These are phyloP conservation scores for Lithophane semibrunnea DNA, from an alignment of 2,888 invertebrate species.

Conservation along the genomic window DNA sequence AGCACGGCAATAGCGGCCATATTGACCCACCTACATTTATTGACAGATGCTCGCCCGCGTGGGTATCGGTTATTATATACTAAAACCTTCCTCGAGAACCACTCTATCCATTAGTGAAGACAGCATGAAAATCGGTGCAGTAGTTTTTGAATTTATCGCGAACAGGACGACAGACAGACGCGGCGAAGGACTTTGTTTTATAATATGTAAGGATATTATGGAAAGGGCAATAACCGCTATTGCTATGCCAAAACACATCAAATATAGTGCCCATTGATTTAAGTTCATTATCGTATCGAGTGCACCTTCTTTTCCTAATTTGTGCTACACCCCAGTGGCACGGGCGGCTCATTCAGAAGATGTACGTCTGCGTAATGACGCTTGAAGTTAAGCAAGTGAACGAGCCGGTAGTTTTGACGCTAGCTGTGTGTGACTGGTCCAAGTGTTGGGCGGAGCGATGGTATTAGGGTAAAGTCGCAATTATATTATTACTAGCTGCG, in stretches of 20 bases:
- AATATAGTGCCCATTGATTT: background rate
- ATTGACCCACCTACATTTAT: background rate
- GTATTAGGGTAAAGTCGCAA: background rate
- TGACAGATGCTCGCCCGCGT: background rate
- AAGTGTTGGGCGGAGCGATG: background rate
- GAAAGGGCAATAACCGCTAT: too few species aligned
- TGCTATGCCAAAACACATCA: background rate
- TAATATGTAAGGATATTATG: too few species aligned
- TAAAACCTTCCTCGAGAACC: too few species aligned
- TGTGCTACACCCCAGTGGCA: slow-evolving; percentile 34
- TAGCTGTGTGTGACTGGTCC: slow-evolving; percentile 48
- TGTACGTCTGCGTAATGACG: slow-evolving; percentile 72
- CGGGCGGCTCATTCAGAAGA: slow-evolving; percentile 61
- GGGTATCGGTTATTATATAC: too few species aligned
- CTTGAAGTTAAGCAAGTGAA: slow-evolving; percentile 73
- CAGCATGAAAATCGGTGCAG: too few species aligned
- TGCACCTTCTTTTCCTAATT: slow-evolving; percentile 29
- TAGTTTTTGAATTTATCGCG: too few species aligned
- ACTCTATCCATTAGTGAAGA: too few species aligned
- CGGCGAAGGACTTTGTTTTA: too few species aligned
- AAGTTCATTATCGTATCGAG: background rate
- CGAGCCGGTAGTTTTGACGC: slow-evolving; percentile 69
- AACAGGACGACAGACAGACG: too few species aligned
- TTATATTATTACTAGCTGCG: background rate
- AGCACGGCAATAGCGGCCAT: too few species aligned